These are phyloP conservation scores for Danio aesculapii DNA, from an alignment of 2,797 vertebrate species.

Conservation along the genomic window DNA sequence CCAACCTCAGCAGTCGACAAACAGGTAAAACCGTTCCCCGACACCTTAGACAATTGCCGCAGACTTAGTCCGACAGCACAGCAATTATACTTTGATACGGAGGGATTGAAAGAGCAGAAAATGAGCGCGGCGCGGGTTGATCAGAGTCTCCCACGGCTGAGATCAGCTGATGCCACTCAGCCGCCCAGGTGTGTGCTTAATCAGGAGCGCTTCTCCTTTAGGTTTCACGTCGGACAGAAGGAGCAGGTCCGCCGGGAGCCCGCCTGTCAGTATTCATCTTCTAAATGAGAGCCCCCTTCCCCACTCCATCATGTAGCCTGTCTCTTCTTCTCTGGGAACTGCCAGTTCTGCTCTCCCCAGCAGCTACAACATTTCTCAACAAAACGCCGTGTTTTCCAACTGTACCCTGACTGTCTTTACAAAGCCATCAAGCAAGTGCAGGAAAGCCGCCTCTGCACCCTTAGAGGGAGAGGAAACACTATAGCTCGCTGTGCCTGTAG, in stretches of 20 bases:
- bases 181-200: constrained; percentile 65
- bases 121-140: constrained; percentile 28
- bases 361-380: constrained; percentile 59
- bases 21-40: constrained; percentile 6
- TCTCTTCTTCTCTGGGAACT: constrained; percentile 59
- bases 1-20: constrained; percentile 1
- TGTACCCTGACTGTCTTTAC: constrained; percentile 50
- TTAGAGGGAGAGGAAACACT: constrained; percentile 45
- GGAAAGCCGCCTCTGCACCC: constrained; percentile 33
- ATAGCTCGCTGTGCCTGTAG: constrained; percentile 18
- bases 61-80: constrained; percentile 26
- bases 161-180: constrained; percentile 51
- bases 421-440: constrained; percentile 50
- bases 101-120: constrained; percentile 46
- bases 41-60: constrained; percentile 20
- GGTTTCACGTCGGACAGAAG: constrained; percentile 65
- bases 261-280: constrained; percentile 70
- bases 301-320: constrained; percentile 66
- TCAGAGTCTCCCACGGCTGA: constrained; percentile 37
- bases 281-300: constrained; percentile 67
- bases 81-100: constrained; percentile 49
- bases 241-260: constrained; percentile 63
- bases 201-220: constrained; percentile 64
- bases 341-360: constrained; percentile 58
- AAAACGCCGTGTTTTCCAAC: constrained; percentile 40